Percentiles rank a stretch among this genome's conserved stretches.
These are phyloP conservation scores for Sphaerodactylus townsendi DNA, from an alignment of 2,113 vertebrate genomes.

Conservation along the genomic window DNA sequence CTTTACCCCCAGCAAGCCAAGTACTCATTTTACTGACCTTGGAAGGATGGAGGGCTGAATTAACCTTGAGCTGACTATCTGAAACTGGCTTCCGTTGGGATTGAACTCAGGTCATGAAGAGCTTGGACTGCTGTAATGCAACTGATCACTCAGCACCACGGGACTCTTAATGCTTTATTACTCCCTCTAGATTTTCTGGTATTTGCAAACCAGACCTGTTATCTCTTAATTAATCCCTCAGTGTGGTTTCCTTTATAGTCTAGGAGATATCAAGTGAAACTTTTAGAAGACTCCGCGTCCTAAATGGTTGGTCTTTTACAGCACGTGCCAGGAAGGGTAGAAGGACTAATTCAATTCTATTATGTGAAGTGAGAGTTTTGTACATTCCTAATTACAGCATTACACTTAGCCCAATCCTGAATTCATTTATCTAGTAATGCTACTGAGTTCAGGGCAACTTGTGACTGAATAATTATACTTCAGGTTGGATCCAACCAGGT, in stretches of 20 bases:
- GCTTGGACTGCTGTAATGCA: too few relatives aligned
- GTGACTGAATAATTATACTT: background rate
- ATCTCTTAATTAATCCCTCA: background rate
- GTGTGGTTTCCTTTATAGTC: background rate
- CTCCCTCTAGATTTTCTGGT: background rate
- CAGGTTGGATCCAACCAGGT: background rate
- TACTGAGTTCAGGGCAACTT: background rate
- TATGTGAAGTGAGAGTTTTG: background rate
- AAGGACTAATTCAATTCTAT: slow-evolving; percentile 3
- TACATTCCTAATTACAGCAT: background rate
- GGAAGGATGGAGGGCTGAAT: too few relatives aligned
- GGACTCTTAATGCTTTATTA: background rate
- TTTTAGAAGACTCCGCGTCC: background rate
- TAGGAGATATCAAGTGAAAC: background rate
- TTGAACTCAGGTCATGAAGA: too few relatives aligned
- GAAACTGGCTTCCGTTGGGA: too few relatives aligned
- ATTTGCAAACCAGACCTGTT: slow-evolving; percentile 1
- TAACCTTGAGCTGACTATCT: too few relatives aligned
- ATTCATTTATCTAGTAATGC: background rate
- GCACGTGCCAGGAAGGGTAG: slow-evolving; percentile 10
- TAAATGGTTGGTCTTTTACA: background rate
- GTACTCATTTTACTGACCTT: too few relatives aligned
- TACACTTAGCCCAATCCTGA: background rate
- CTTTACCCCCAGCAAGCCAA: too few relatives aligned
- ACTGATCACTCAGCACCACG: too few relatives aligned